Conservation (phyloP, 2,113 vertebrate species). For the Labeo catla region DNA sequence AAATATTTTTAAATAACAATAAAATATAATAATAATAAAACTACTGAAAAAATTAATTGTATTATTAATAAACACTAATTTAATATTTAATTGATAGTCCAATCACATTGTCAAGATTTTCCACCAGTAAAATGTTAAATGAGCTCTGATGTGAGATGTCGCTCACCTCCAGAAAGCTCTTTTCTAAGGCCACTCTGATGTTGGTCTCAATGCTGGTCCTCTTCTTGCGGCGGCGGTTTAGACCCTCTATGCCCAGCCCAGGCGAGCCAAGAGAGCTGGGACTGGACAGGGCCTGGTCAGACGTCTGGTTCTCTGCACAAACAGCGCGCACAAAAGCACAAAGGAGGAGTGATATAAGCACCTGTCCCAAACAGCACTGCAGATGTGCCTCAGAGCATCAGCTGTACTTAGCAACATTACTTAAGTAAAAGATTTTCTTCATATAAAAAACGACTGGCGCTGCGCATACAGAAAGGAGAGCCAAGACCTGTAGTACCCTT, state of each 20-base stretch:
- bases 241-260: constrained; percentile 91
- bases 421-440: not conserved
- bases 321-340: constrained; percentile 69
- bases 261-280: constrained; percentile 93
- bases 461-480: not conserved
- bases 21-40: no score
- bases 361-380: constrained; percentile 65
- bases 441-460: not conserved
- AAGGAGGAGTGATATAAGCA: constrained; percentile 76
- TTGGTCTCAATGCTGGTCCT: constrained; percentile 99
- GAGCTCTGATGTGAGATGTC: constrained; percentile 32
- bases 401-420: not conserved
- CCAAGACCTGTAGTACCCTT: not conserved
- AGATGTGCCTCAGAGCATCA: not conserved
- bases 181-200: constrained; percentile 99
- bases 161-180: constrained; percentile 99
- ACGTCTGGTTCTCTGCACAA: constrained; percentile 94
- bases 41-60: not conserved
- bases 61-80: not conserved
- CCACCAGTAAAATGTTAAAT: not conserved
- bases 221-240: constrained; percentile 99
- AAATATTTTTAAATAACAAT: no score
- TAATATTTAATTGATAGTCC: not conserved
- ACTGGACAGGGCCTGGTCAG: constrained; percentile 93
- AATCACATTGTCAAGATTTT: not conserved